These are phyloP conservation scores for Tortrix viridana DNA, from an alignment of 2,888 invertebrate species.

Conservation along the genomic window DNA sequence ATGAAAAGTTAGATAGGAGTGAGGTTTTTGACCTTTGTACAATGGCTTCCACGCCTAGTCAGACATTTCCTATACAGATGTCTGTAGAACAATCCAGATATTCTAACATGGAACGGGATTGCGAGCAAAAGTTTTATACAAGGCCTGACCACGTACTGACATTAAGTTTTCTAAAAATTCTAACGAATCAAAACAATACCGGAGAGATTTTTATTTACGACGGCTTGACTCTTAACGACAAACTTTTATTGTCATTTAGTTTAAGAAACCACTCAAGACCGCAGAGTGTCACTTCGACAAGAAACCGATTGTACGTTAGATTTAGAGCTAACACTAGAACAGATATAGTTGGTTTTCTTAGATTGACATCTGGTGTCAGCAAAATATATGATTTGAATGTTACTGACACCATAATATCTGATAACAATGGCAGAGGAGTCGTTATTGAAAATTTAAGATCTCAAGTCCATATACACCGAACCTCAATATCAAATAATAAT, in stretches of 20 bases:
- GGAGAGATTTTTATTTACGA: conserved; percentile 91
- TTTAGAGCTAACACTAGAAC: conserved; percentile 90
- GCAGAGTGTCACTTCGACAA: conserved; percentile 93
- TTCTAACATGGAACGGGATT: conserved; percentile 87
- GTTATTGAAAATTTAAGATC: conserved; percentile 96
- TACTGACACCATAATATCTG: conserved; percentile 91
- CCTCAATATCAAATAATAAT: conserved; percentile 93
- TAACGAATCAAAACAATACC: conserved; percentile 89
- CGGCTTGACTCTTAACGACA: conserved; percentile 88
- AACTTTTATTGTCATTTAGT: conserved; percentile 87
- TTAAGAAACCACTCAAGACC: conserved; percentile 94
- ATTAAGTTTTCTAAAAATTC: conserved; percentile 92
- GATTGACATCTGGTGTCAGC: conserved; percentile 90
- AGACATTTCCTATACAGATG: conserved; percentile 94
- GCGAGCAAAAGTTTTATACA: conserved; percentile 92
- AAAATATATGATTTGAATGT: conserved; percentile 95
- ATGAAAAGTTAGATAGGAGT: conserved; percentile 89
- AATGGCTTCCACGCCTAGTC: conserved; percentile 91
- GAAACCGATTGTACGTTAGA: conserved; percentile 91
- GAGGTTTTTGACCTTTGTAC: conserved; percentile 94
- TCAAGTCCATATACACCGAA: conserved; percentile 92
- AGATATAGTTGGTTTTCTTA: conserved; percentile 90
- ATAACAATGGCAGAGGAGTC: conserved; percentile 97
- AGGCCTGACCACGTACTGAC: conserved; percentile 92
- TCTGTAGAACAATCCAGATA: conserved; percentile 92